Evolutionary conservation across 2,113 vertebrate genomes (phyloP).

Genomic region (Jacana jacana): DNA sequence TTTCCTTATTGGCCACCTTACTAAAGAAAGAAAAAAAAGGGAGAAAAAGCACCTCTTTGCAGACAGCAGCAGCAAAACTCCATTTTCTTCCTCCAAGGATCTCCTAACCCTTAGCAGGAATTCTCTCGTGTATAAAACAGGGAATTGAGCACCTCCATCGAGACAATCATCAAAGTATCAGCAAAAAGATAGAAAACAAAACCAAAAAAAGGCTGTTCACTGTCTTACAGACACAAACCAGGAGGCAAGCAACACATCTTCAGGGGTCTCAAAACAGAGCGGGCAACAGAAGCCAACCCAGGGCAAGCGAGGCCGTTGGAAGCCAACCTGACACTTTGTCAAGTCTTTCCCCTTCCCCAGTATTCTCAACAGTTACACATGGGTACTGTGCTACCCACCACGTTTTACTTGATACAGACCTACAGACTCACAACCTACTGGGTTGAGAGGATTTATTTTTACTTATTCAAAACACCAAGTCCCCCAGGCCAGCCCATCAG

Average conservation of each 20-base stretch:
- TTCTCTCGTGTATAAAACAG: neutral
- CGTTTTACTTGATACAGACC: neutral
- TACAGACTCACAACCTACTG: neutral
- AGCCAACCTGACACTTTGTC: neutral
- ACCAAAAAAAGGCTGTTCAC: neutral
- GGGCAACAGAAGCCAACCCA: neutral
- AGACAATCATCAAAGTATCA: neutral
- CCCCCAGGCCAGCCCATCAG: neutral
- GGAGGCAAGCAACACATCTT: neutral
- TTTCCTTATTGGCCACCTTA: neutral
- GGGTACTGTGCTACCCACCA: neutral
- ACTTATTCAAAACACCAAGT: neutral
- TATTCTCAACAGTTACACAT: neutral
- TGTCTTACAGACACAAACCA: neutral
- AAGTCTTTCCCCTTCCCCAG: neutral
- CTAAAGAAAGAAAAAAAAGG: neutral
- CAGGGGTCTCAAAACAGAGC: fast-evolving
- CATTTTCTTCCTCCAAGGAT: neutral
- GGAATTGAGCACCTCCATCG: neutral
- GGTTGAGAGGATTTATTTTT: neutral
- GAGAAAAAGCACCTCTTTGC: no score
- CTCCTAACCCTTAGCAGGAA: neutral
- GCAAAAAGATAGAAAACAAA: fast-evolving
- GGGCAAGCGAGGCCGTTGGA: neutral
- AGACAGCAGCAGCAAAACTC: neutral